phyloP scores from a whole-genome alignment of 2,797 vertebrate genomes.

The Lerista edwardsae region DNA sequence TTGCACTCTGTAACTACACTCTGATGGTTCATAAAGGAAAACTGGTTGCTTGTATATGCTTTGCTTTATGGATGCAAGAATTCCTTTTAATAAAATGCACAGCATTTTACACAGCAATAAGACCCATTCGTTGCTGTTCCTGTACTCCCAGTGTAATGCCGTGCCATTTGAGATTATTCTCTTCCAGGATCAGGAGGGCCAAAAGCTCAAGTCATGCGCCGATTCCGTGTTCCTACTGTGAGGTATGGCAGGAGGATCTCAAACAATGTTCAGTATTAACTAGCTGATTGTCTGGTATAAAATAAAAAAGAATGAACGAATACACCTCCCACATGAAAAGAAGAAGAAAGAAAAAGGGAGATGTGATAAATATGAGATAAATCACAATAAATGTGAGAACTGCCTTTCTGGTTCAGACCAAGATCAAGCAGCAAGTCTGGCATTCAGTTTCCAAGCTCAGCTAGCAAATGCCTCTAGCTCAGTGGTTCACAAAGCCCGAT shows the following conservation, averaged over 20 bases:
- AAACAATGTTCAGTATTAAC: not conserved
- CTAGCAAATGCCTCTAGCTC: not conserved
- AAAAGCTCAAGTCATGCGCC: accelerated
- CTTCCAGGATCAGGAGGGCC: not conserved
- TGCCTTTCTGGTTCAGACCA: not conserved
- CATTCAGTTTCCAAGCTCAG: not conserved
- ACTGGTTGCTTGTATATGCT: not conserved
- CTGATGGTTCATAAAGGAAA: conserved; percentile 13
- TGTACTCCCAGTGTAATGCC: not conserved
- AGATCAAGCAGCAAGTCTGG: not conserved
- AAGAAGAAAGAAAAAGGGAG: too few relatives aligned
- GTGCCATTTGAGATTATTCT: accelerated
- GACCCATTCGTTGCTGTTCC: not conserved
- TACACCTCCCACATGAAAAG: too few relatives aligned
- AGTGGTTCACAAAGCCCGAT: too few relatives aligned
- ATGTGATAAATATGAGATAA: too few relatives aligned
- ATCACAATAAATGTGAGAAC: not conserved
- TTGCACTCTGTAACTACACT: conserved; percentile 20
- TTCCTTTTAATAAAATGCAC: not conserved
- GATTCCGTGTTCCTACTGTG: not conserved
- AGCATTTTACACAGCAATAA: not conserved
- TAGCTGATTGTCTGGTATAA: too few relatives aligned
- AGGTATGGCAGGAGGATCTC: not conserved
- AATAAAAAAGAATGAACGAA: too few relatives aligned
- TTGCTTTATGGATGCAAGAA: conserved; percentile 21